Evolutionary conservation across 2,888 invertebrate species (phyloP), one percentile per base, ranked within the genome.

Genomic region (Microctonus aethiopoides): DNA sequence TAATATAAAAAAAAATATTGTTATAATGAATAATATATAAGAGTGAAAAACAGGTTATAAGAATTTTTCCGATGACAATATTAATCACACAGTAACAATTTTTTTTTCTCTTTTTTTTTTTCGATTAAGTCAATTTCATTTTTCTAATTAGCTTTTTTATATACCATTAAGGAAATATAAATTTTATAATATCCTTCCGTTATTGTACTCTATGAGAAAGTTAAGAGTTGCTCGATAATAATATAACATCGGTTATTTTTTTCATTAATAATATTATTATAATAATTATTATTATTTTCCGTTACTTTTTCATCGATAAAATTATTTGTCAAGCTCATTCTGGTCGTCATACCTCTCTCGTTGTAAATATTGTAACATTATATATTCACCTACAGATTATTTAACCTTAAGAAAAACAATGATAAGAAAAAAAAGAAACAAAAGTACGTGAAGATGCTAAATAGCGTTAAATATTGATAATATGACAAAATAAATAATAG

Each of bases 331-430:
- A 76, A 76, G 75, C 79, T 80, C 74, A 79, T 77, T 80, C 76
- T 68, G 72, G 79, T 79, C 75, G 73, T 77, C 78, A 78, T 80
- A 79, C 77, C 75, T 78, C 74, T 72, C 76, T 78, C 74, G n/a
- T 72, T 76, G 85, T 85, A 84, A 75, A 85, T 85, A 85, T 78
- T 85, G 84, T 85, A 85, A 39, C 77, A 80, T 80, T 84, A 79
- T 67, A 77, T 77, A 76, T 76, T 71, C 77, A 73, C 78, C 78
- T 77, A 78, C 80, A 78, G 78, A 72, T 68, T 70, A 70, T 66
- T 70, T 70, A 70, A 66, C 60, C 64, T 36, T 54, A 34, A 9
- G 34, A 56, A 32, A 56, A 52, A 26, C 24, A 59, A 57, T 57
- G 24, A 68, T 39, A 11, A 46, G 36, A 54, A 26, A 29, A 29